Conservation (phyloP, 2,797 vertebrate species). For the Lacerta viridis region DNA sequence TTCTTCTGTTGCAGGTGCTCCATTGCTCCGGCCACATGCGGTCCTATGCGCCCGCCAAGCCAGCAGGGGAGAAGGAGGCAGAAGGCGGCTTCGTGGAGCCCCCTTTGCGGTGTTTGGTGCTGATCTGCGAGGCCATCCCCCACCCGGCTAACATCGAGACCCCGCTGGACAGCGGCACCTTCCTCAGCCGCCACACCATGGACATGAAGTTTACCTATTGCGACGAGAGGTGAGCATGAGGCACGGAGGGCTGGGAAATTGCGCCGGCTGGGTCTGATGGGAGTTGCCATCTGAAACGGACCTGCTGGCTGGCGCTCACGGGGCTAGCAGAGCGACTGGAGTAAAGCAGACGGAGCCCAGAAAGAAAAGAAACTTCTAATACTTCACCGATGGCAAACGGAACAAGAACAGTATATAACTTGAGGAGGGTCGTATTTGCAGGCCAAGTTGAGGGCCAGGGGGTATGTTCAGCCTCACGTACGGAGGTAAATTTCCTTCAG, state of each 20-base stretch:
- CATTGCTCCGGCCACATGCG: conserved; percentile 89
- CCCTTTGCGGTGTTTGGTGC: conserved; percentile 82
- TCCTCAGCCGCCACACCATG: conserved; percentile 91
- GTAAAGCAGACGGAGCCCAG: too few relatives aligned
- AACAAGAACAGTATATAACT: too few relatives aligned
- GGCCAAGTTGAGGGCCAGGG: too few relatives aligned
- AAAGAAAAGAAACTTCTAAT: too few relatives aligned
- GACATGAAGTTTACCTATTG: conserved; percentile 92
- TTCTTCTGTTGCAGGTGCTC: conserved; percentile 81
- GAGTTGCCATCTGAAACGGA: not conserved
- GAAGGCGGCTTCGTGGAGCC: conserved; percentile 55
- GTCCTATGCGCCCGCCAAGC: conserved; percentile 58
- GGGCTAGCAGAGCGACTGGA: too few relatives aligned
- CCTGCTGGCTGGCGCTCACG: not conserved
- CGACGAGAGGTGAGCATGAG: conserved; percentile 85
- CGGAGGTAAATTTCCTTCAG: too few relatives aligned
- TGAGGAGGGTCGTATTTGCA: too few relatives aligned
- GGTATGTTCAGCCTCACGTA: too few relatives aligned
- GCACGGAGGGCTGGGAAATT: accelerated
- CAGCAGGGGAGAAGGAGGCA: not conserved
- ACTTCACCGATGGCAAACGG: too few relatives aligned
- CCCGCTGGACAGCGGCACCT: conserved; percentile 86
- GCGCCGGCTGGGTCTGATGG: too few relatives aligned
- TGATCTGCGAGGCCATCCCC: conserved; percentile 91
- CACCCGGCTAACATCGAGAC: conserved; percentile 90